Base-by-base conservation (phyloP, 2,113 vertebrate genomes). In the Notothenia coriiceps region DNA sequence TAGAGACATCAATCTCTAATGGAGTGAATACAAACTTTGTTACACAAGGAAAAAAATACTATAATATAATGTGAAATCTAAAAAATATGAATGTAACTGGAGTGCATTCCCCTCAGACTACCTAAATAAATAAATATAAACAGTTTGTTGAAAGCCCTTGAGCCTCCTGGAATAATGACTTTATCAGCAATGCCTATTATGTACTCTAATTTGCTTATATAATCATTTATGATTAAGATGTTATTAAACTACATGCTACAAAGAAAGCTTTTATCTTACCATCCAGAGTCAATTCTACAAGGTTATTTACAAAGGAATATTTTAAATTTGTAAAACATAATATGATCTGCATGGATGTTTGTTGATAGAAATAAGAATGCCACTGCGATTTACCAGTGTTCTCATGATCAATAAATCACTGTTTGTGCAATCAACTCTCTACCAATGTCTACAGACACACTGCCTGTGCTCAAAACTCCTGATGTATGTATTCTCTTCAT, bases 181-280 rank as follows among this genome's bases (percentile, higher is more conserved):
- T 29, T 71, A 55, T 71, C 11, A 64, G n/a, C 59, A 66, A 44
- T 64, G 14, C 47, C n/a, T 68, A 10, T 73, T 63, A 50, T 65
- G 43, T 59, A 49, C 55, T 49, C 13, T 29, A 10, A 22, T 46
- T 62, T 54, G 33, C 25, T 59, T 29, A 5, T 69, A 64, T 68
- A 75, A 44, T 47, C 12, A 62, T 51, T 77, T 77, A 43, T 71
- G 47, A 44, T 80, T 63, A 65, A 61, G 5, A 57, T 60, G 50
- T 59, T 74, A 44, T 72, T 76, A 12, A 78, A 70, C 43, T 10
- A 43, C 52, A 74, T 49, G 14, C 14, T 62, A 11, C 51, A 68
- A 62, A 82, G 13, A 18, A 29, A 33, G n/a, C 50, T 74, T 71
- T 80, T 44, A 64, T 50, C 43, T 43, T 50, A 12, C 8, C 22